phyloP scores from a whole-genome alignment of 2,113 vertebrate species.

The Antechinus stuartii region DNA sequence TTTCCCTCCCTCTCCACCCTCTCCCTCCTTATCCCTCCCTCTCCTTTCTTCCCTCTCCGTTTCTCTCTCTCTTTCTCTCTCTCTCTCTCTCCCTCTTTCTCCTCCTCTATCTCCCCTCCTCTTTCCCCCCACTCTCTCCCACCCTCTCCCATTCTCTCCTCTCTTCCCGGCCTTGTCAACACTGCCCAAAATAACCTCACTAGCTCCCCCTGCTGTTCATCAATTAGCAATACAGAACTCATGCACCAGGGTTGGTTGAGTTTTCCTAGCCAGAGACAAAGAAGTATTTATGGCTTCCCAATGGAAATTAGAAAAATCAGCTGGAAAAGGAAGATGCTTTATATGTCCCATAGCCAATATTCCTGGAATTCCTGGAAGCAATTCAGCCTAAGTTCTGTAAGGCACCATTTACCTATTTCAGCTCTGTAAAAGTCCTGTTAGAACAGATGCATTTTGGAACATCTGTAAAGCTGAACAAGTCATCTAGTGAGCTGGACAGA shows the following conservation, averaged over 20 bases:
- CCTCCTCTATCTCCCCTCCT: too few species aligned
- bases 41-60: too few species aligned
- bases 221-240: background rate
- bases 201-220: conserved; percentile 75
- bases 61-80: too few species aligned
- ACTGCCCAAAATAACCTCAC: conserved; percentile 52
- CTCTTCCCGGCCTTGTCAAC: background rate
- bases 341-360: background rate
- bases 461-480: background rate
- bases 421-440: background rate
- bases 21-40: too few species aligned
- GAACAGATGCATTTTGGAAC: conserved; percentile 11
- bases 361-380: background rate
- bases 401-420: background rate
- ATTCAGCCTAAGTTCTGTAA: background rate
- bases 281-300: background rate
- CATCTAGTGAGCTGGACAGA: background rate
- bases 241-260: background rate
- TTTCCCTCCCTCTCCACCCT: too few species aligned
- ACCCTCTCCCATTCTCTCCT: too few species aligned
- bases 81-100: too few species aligned
- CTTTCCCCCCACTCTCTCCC: too few species aligned
- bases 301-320: conserved; percentile 23
- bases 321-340: background rate
- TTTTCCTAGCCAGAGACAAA: conserved; percentile 19